Conservation (phyloP, 1,140 invertebrate genomes). For the Drosophila funebris region DNA sequence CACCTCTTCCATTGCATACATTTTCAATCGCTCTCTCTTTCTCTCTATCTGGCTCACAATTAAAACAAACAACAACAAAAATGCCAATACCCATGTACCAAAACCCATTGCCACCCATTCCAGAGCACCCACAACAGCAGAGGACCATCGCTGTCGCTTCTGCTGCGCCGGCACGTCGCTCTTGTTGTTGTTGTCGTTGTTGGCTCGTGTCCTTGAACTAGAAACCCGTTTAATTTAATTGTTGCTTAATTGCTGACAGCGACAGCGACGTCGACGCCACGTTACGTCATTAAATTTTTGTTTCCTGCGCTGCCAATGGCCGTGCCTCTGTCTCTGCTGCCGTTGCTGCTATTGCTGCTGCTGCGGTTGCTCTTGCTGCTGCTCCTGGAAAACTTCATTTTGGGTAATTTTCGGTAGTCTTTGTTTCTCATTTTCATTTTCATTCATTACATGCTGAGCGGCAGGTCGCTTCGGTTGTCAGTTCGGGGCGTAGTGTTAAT, state of each 20-base stretch:
- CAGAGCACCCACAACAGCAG: conserved; percentile 27
- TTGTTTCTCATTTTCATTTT: conserved; percentile 81
- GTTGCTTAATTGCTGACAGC: conserved; percentile 83
- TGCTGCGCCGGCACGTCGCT: conserved; percentile 36
- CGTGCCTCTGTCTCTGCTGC: conserved; percentile 6
- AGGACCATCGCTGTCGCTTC: conserved; percentile 23
- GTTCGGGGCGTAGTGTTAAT: conserved; percentile 65
- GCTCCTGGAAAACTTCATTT: conserved; percentile 72
- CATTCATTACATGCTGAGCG: conserved; percentile 66
- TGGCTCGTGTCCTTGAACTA: conserved; percentile 80
- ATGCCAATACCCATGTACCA: conserved; percentile 8
- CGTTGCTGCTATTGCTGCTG: conserved; percentile 6
- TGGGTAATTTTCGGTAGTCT: conserved; percentile 72
- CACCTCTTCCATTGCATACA: not conserved
- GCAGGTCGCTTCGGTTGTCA: conserved; percentile 14
- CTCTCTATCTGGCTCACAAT: conserved; percentile 21
- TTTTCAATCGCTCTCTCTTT: not conserved
- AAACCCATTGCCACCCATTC: not conserved
- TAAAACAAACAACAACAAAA: conserved; percentile 46
- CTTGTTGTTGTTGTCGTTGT: conserved; percentile 21
- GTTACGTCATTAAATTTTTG: conserved; percentile 71
- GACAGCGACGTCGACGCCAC: conserved; percentile 55
- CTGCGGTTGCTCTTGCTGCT: conserved; percentile 11
- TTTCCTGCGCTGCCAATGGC: conserved; percentile 24
- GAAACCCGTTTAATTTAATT: conserved; percentile 84